Conservation (phyloP, 2,888 invertebrate genomes). For the Eupithecia tripunctaria region DNA sequence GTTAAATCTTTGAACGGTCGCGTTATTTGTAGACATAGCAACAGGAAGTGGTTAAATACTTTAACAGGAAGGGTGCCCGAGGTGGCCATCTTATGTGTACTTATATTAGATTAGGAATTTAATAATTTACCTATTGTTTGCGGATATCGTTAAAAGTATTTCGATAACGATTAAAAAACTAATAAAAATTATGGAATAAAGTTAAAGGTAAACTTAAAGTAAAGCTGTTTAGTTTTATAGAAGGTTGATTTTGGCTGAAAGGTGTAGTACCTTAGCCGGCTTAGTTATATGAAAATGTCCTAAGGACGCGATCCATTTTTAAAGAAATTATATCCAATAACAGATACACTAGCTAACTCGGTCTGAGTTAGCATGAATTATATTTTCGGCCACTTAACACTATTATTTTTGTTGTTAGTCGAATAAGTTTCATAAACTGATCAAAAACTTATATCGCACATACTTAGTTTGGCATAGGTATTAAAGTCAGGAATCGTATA, state of each 20-base stretch:
- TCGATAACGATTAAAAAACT: not conserved
- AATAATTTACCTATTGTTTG: not conserved
- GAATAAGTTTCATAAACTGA: too few species aligned
- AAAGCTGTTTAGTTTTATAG: not conserved
- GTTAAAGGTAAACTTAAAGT: not conserved
- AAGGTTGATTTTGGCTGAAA: not conserved
- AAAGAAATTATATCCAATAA: too few species aligned
- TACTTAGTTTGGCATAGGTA: too few species aligned
- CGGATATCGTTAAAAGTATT: not conserved
- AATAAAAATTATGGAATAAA: not conserved
- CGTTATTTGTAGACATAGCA: slow-evolving; percentile 75
- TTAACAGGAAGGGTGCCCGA: slow-evolving; percentile 43
- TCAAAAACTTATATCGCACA: too few species aligned
- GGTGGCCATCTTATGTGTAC: slow-evolving; percentile 55
- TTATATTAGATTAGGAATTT: slow-evolving; percentile 28
- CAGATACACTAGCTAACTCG: not conserved
- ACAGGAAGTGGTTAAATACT: slow-evolving; percentile 73
- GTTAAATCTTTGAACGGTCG: slow-evolving; percentile 76
- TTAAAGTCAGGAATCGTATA: too few species aligned
- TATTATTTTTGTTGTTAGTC: not conserved
- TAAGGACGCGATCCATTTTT: too few species aligned
- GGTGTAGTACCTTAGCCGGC: not conserved
- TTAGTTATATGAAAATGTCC: not conserved
- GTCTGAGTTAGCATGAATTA: not conserved
- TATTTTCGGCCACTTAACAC: not conserved